Base-by-base conservation (phyloP, 2,113 vertebrate species). In the Poicephalus gulielmi region DNA sequence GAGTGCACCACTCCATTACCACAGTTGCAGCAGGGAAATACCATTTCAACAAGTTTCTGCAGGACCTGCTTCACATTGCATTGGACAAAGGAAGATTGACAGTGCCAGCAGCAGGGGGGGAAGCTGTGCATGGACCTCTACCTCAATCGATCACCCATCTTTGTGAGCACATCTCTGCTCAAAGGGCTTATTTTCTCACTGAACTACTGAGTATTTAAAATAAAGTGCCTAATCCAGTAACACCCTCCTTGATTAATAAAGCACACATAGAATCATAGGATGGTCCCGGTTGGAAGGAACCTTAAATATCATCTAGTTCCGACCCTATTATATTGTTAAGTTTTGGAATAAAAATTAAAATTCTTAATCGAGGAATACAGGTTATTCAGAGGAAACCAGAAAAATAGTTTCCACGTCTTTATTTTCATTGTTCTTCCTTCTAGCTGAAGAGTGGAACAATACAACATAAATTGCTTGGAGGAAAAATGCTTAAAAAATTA, bases 41-140 rank as follows among this genome's bases (percentile, higher is more conserved):
- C 15, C 8, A 17, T 19, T 53, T 78, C 39, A 46, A 5, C 13
- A 46, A 12, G 20, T 35, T 85, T 71, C 31, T 75, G 27, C n/a
- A 1, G 1, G 30, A 47, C 13, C 41, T 16, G 19, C 37, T 92
- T 75, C 79, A 43, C 15, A 4, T 11, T 31, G 41, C 13, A 2
- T 11, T 8, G 43, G 28, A 13, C 20, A 44, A 85, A 37, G 5
- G 20, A 85, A 66, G 44, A 46, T 17, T 57, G 17, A 13, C 28
- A 27, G 62, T 4, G 37, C 5, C 28, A 44, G 6, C 1, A 13
- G 31, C 55, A 50, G 2, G 1, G 0, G 15, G 28, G 6, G 3
- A 77, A 66, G 70, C 28, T 53, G 43, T 5, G 7, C 27, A 7
- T 0, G 1, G 46, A 62, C 18, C 12, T 53, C 10, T 7, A 27